Percentiles rank a stretch among this genome's conserved stretches.
phyloP scores from a whole-genome alignment of 1,140 invertebrate genomes.

The Colletes latitarsis region DNA sequence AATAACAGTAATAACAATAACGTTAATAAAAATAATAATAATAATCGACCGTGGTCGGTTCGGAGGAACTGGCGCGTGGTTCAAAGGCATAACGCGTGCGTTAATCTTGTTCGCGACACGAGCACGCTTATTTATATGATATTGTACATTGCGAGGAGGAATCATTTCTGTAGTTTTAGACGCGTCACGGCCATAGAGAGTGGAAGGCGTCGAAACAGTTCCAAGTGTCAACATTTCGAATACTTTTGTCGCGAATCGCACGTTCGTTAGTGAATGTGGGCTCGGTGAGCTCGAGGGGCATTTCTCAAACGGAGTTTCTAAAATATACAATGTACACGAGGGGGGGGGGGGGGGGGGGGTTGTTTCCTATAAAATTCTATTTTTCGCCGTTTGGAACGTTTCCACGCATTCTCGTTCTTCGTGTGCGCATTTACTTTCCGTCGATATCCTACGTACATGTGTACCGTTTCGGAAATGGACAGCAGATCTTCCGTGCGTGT shows the following conservation, averaged over 20 bases:
- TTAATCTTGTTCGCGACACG: neutral
- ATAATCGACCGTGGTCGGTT: slow-evolving; percentile 47
- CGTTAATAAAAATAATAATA: slow-evolving; percentile 58
- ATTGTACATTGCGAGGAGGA: neutral
- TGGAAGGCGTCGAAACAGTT: neutral
- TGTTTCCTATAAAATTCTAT: neutral
- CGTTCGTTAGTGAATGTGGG: neutral
- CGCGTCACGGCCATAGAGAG: neutral
- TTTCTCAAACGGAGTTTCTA: neutral
- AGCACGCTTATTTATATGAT: neutral
- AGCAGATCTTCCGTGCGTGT: slow-evolving; percentile 2
- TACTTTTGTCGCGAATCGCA: neutral
- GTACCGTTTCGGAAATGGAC: slow-evolving; percentile 4
- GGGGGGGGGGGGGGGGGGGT: neutral
- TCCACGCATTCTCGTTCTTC: neutral
- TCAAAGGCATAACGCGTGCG: slow-evolving; percentile 21
- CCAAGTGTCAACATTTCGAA: neutral
- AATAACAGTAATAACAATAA: slow-evolving; percentile 49
- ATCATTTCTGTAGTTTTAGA: neutral
- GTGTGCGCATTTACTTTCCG: neutral
- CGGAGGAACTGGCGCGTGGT: slow-evolving; percentile 52
- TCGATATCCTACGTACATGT: neutral
- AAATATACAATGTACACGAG: slow-evolving; percentile 16
- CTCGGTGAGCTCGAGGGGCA: too few relatives aligned
- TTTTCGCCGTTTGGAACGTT: neutral